phyloP scores from a whole-genome alignment of 2,113 vertebrate species.

The Oenanthe melanoleuca region DNA sequence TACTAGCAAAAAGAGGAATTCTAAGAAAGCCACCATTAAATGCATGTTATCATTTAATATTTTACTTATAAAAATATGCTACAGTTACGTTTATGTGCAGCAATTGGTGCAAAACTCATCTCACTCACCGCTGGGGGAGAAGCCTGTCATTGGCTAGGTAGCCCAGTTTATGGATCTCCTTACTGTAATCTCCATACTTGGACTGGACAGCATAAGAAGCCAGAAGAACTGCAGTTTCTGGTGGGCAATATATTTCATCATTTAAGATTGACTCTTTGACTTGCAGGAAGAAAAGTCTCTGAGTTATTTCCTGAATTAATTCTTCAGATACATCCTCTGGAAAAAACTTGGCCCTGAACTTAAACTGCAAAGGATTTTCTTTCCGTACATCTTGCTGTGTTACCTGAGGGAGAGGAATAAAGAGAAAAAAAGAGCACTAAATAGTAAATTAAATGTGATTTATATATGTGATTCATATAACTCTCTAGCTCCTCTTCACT shows the following conservation, averaged over 20 bases:
- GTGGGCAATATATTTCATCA: conserved; percentile 97
- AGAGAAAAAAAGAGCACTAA: not conserved
- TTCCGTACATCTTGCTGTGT: conserved; percentile 97
- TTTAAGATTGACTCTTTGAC: conserved; percentile 98
- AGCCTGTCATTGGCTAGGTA: conserved; percentile 93
- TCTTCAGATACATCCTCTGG: conserved; percentile 98
- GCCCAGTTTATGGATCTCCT: conserved; percentile 90
- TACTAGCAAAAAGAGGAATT: not conserved
- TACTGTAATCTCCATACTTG: conserved; percentile 93
- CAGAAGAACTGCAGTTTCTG: conserved; percentile 96
- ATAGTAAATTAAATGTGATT: not conserved
- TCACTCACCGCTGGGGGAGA: conserved; percentile 92
- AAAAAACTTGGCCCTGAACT: conserved; percentile 97
- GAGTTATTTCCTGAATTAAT: conserved; percentile 97
- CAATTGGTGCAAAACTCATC: not conserved
- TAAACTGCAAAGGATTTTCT: conserved; percentile 96
- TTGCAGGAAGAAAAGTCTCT: conserved; percentile 98
- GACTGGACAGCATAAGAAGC: conserved; percentile 96
- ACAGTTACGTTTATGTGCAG: not conserved
- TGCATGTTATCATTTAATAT: not conserved
- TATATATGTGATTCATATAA: not conserved
- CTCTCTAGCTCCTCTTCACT: not conserved
- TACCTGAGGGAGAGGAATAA: conserved; percentile 77
- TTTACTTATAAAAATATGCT: not conserved
- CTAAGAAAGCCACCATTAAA: not conserved